Evolutionary conservation across 2,113 vertebrate species (phyloP).

Genomic region (Solea solea): DNA sequence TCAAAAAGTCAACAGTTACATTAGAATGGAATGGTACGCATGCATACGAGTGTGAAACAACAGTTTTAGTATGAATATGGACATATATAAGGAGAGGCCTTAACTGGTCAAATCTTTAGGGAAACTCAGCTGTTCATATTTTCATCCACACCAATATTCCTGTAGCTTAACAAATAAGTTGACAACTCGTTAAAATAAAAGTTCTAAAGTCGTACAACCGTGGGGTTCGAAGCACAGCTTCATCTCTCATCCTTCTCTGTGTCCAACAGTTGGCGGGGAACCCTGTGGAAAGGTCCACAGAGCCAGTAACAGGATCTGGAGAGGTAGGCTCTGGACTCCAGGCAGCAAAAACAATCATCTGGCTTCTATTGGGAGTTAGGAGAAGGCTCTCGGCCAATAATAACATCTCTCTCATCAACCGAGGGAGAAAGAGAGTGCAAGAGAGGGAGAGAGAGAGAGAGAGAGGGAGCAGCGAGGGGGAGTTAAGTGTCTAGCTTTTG

Average conservation of each 20-base stretch:
- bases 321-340: slow-evolving; percentile 66
- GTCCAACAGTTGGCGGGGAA: slow-evolving; percentile 44
- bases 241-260: slow-evolving; percentile 7
- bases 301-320: slow-evolving; percentile 74
- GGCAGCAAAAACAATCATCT: slow-evolving; percentile 82
- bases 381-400: slow-evolving; percentile 75
- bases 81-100: no score
- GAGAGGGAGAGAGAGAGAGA: slow-evolving; percentile 43
- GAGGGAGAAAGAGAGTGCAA: slow-evolving; percentile 22
- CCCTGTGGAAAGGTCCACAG: slow-evolving; percentile 53
- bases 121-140: no score
- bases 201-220: slow-evolving; percentile 13
- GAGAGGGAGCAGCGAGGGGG: slow-evolving; percentile 49
- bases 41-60: no score
- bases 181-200: neutral
- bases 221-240: slow-evolving; percentile 30
- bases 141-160: no score
- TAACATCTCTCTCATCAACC: slow-evolving; percentile 78
- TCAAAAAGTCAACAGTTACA: no score
- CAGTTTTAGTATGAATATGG: no score
- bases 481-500: slow-evolving; percentile 72
- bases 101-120: no score
- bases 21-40: no score
- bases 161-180: no score
- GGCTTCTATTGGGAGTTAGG: slow-evolving; percentile 74